Base-by-base conservation (phyloP, 2,797 vertebrate species). In the Molothrus aeneus region DNA sequence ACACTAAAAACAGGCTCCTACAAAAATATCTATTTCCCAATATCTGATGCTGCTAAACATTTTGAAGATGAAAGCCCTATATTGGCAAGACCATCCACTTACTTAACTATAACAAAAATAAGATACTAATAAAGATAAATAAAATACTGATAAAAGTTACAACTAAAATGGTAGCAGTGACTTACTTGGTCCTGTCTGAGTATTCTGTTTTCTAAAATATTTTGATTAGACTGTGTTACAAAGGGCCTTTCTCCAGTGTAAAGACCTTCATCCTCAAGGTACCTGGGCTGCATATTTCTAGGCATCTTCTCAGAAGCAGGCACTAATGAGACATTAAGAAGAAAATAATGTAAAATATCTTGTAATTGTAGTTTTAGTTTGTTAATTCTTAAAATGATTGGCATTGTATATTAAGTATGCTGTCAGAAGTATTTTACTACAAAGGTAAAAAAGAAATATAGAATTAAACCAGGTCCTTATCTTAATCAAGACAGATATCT, bases 191-290 rank as follows among this genome's bases (percentile, higher is more conserved):
- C 98, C 92, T 98, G 98, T 86, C 94, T 98, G 80, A 99, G 97
- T 86, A 99, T 92, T 60, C 99, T 98, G 96, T 99, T 99, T 96
- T 99, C 99, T 95, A 99, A 72, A 92, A 99, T 98, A 97, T 99
- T 99, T 98, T 98, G 98, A 95, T 98, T 99, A 63, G 97, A 93
- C 50, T 92, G 88, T 1, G 98, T 98, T 11, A 99, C 97, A 22
- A 94, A 91, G 0, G 98, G 99, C 45, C 99, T 98, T 87, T 98
- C 97, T 32, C 99, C 99, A 6, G 98, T 98, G 53, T 99, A 99
- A n/a, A 99, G 97, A 66, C 99, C 99, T 96, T 99, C 99, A 17
- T 99, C 99, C 90, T 99, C 99, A 93, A 98, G 97, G 88, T 98
- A 99, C 20, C 99, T 98, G 31, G 99, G 99, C 93, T 98, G 98